Conservation (phyloP, 2,113 vertebrate genomes). For the Clarias batrachus region DNA sequence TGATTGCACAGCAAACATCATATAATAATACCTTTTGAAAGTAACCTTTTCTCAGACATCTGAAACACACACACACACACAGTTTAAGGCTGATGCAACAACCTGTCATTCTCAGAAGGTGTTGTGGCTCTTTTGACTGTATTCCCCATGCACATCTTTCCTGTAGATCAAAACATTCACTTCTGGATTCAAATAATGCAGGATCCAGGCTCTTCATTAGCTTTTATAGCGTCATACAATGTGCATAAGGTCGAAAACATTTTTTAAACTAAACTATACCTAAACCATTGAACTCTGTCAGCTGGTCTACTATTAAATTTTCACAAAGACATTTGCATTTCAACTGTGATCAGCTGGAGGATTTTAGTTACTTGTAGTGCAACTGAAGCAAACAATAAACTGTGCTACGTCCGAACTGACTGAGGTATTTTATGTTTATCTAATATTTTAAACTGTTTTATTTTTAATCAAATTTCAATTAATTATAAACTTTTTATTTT, state of each 20-base stretch:
- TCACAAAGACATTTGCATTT: too few relatives aligned
- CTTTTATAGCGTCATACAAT: not conserved
- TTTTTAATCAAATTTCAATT: too few relatives aligned
- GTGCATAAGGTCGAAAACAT: not conserved
- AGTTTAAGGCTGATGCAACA: slow-evolving; percentile 25
- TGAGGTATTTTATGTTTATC: too few relatives aligned
- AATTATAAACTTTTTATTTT: too few relatives aligned
- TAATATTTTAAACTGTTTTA: too few relatives aligned
- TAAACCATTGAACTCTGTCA: not conserved
- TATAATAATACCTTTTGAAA: slow-evolving; percentile 14
- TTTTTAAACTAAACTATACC: not conserved
- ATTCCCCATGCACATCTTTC: slow-evolving; percentile 12
- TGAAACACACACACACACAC: not conserved
- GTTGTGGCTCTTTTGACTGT: not conserved
- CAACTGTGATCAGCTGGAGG: too few relatives aligned
- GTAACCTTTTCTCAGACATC: not conserved
- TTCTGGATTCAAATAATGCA: not conserved
- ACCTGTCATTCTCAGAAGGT: slow-evolving; percentile 17
- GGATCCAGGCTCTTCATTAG: not conserved
- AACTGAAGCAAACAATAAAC: too few relatives aligned
- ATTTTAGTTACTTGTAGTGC: too few relatives aligned
- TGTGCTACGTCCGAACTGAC: too few relatives aligned
- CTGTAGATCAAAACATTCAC: slow-evolving; percentile 20
- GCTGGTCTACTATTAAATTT: not conserved
- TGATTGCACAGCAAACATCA: not conserved